Conservation (phyloP, 2,797 vertebrate species). For the Labeo calbasu region DNA sequence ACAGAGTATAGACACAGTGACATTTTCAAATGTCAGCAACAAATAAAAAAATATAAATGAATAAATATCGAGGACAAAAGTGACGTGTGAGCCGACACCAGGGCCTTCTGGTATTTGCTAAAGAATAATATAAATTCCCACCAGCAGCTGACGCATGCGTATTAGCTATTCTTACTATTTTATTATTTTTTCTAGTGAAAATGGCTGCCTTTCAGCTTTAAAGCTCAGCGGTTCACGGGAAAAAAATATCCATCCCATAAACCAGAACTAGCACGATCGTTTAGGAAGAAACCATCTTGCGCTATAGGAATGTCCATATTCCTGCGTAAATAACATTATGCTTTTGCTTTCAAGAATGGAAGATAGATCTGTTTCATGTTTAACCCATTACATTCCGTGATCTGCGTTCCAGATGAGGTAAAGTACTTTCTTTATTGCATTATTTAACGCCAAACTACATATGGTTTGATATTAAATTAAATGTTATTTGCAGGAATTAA, state of each 20-base stretch:
- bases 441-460: conserved; percentile 9
- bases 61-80: conserved; percentile 4
- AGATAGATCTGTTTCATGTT: conserved; percentile 72
- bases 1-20: neutral
- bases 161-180: conserved; percentile 68
- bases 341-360: conserved; percentile 68
- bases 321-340: conserved; percentile 62
- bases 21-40: neutral
- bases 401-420: conserved; percentile 78
- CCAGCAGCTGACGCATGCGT: conserved; percentile 75
- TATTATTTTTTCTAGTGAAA: conserved; percentile 75
- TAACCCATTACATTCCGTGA: conserved; percentile 74
- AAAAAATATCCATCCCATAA: conserved; percentile 59
- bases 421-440: conserved; percentile 42
- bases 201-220: conserved; percentile 81
- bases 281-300: conserved; percentile 6
- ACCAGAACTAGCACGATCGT: conserved; percentile 37
- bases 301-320: conserved; percentile 48
- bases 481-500: neutral
- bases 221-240: conserved; percentile 65
- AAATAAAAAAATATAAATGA: neutral
- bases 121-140: conserved; percentile 61
- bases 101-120: conserved; percentile 14
- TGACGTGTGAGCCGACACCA: neutral
- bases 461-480: neutral